Conservation (phyloP, 2,113 vertebrate genomes). For the Loxodonta africana region DNA sequence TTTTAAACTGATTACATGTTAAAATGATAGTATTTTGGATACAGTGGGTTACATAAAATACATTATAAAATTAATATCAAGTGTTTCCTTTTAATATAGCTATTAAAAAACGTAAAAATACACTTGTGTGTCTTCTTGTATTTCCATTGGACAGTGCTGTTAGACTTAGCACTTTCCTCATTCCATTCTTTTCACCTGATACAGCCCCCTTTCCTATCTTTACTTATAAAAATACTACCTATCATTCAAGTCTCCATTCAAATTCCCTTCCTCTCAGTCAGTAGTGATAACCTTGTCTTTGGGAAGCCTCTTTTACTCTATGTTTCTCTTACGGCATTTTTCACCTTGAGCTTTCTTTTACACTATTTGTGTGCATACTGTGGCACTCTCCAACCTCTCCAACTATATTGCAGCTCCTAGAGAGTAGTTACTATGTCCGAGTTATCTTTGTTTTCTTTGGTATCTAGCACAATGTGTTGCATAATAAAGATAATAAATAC, state of each 20-base stretch:
- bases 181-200: neutral
- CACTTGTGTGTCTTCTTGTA: neutral
- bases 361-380: neutral
- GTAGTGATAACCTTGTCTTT: neutral
- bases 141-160: neutral
- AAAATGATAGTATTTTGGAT: neutral
- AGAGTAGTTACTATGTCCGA: neutral
- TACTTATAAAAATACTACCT: neutral
- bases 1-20: neutral
- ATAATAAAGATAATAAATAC: conserved; percentile 45
- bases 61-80: conserved; percentile 47
- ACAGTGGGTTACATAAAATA: neutral
- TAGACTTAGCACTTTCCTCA: neutral
- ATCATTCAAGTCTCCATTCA: neutral
- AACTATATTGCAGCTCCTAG: neutral
- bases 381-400: neutral
- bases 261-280: neutral
- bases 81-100: neutral
- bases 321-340: neutral
- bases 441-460: neutral
- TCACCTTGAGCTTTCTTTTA: neutral
- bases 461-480: neutral
- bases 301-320: neutral
- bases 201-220: neutral
- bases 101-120: neutral